Evolutionary conservation across 2,888 invertebrate genomes (phyloP), one percentile per base, ranked within the genome.

Genomic region (Drosophila helvetica): DNA sequence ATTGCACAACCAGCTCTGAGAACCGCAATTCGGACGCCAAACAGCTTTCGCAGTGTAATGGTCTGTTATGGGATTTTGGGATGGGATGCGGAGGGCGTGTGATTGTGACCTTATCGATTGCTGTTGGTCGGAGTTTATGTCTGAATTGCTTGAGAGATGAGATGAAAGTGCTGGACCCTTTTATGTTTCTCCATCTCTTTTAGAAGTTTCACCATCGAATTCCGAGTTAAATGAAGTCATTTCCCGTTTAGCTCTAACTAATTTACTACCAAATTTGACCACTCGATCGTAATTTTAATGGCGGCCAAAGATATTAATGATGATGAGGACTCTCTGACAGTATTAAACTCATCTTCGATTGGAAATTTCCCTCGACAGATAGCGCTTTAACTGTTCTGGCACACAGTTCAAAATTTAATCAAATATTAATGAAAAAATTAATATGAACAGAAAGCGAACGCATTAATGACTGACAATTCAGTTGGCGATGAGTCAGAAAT

Each of bases 1-100:
- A 71, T 71, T 71, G 72, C 72, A 71, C 70, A 57, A n/a, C n/a
- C 72, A 46, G 52, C 52, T 63, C 47, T 17, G 55, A 56, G 27
- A 53, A 63, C 70, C 63, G 72, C 63, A 57, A 53, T 71, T 48
- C 72, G 72, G 62, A 50, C 42, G 47, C 63, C 72, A 62, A 70
- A 70, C 63, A 71, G 72, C 63, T 71, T 71, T 71, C 45, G 38
- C 33, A 53, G 56, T 48, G 57, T 71, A 71, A 71, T 71, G 72
- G 62, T 51, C 63, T 50, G 53, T 62, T 55, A 71, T 45, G 43
- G 17, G 17, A 4, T 12, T 33, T 12, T 12, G 5, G 1, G 12
- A 15, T 33, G 3, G 10, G 10, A 12, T 30, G 33, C 12, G 33
- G n/a, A 1, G 33, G 33, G 15, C 12, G 12, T 33, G 1, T 4